Conservation (phyloP, 2,797 vertebrate genomes). For the Carcharodon carcharias region DNA sequence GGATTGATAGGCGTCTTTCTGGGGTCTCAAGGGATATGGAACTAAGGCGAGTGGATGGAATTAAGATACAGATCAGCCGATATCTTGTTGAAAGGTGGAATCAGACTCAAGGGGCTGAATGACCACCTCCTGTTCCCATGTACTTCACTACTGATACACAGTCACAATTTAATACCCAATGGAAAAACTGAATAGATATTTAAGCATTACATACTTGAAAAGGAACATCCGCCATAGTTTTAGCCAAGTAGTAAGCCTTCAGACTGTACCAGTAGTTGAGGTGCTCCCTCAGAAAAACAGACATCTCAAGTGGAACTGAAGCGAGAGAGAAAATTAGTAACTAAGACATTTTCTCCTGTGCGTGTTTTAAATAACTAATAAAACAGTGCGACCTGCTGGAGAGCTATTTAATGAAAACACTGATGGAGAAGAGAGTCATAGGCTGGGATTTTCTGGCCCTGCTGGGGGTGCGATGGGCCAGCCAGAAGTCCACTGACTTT, state of each 20-base stretch:
- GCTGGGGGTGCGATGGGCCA: too few species aligned
- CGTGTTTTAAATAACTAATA: not conserved
- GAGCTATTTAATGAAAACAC: not conserved
- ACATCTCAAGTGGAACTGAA: constrained; percentile 93
- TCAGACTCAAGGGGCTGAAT: not conserved
- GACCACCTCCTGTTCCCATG: too few species aligned
- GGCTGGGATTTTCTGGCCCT: too few species aligned
- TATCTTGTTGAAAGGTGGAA: not conserved
- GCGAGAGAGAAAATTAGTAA: constrained; percentile 38
- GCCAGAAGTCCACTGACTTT: too few species aligned
- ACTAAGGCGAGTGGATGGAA: not conserved
- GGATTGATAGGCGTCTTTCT: not conserved
- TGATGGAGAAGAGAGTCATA: too few species aligned
- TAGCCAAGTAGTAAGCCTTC: constrained; percentile 93
- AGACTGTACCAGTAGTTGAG: constrained; percentile 98
- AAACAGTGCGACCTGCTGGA: not conserved
- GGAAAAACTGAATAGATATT: not conserved
- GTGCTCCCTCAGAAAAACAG: constrained; percentile 87
- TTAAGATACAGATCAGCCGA: not conserved
- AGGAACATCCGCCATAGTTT: constrained; percentile 91
- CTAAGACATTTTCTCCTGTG: not conserved
- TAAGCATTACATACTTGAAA: constrained; percentile 74
- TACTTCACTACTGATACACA: not conserved
- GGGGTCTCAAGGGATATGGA: not conserved
- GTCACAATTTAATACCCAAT: not conserved